These are phyloP conservation scores for Tenebrosternarchus preto DNA, from an alignment of 2,113 vertebrate genomes.

Conservation along the genomic window DNA sequence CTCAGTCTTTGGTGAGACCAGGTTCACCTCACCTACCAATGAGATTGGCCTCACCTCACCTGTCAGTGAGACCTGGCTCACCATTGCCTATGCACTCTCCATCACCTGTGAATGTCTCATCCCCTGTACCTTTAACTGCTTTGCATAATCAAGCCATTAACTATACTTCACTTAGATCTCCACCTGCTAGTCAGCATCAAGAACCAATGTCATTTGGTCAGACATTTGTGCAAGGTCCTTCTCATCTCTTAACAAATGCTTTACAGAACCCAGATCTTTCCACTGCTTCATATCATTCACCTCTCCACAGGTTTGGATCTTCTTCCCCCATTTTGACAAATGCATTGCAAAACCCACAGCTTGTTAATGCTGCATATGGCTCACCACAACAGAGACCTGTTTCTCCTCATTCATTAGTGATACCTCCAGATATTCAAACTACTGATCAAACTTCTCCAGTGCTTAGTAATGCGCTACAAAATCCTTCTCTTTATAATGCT, in stretches of 20 bases:
- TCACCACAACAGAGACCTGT: conserved; percentile 49
- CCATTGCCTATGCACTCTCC: conserved; percentile 49
- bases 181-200: conserved; percentile 51
- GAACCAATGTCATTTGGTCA: conserved; percentile 62
- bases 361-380: conserved; percentile 53
- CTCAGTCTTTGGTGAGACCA: conserved; percentile 38
- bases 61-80: conserved; percentile 53
- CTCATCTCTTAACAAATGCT: conserved; percentile 67
- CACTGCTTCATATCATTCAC: conserved; percentile 38
- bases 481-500: conserved; percentile 51
- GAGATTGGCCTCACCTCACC: conserved; percentile 49
- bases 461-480: conserved; percentile 48
- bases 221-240: conserved; percentile 61
- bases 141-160: conserved; percentile 58
- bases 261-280: conserved; percentile 62
- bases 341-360: conserved; percentile 49
- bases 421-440: conserved; percentile 41
- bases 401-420: conserved; percentile 48
- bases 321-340: conserved; percentile 41
- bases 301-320: conserved; percentile 51
- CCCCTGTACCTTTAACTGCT: conserved; percentile 56
- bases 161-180: conserved; percentile 40
- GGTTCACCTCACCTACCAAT: conserved; percentile 50
- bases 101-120: conserved; percentile 58
- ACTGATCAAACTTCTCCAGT: conserved; percentile 41